Evolutionary conservation across 2,797 vertebrate species (phyloP), one percentile per base, ranked within the genome.

Genomic region (Catharus ustulatus): DNA sequence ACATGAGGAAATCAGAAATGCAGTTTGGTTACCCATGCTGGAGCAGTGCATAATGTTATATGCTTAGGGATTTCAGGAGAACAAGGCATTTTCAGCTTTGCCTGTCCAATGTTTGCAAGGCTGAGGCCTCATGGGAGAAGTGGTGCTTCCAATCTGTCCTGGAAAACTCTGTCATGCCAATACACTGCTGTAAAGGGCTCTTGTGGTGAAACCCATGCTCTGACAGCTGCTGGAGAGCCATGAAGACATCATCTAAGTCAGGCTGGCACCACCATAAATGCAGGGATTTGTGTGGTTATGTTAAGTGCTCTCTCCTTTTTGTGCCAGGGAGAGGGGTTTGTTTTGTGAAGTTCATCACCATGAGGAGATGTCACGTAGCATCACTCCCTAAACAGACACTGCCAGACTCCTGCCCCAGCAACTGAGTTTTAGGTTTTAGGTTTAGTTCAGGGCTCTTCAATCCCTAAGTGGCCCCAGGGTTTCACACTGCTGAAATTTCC

Each of bases 311-410:
- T 21, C 3, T 43, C 57, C 52, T 66, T 62, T 55, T 45, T 59
- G 59, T n/a, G 19, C 52, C 6, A 24, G 11, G 26, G 32, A 58
- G 3, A 64, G 4, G 3, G 13, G 16, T 86, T 61, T 52, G 4
- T 24, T 76, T 46, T 24, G 40, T 32, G 40, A 52, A 59, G 36
- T 46, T 80, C 45, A 58, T 30, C 38, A 49, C 10, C 4, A 13
- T 12, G 48, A 73, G 34, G 42, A 85, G 48, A 22, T 0, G 1
- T 40, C 36, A 55, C 0, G 0, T 9, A 34, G 6, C 27, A 9
- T 20, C 61, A 18, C n/a, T 46, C 27, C 80, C 48, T 42, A 43
- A 68, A 73, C 6, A 43, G 27, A 32, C 3, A 17, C 40, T 90
- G 22, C 21, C 18, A 22, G 24, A 26, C 15, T 36, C 27, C 27